A percentile compares a stretch with the other conserved stretches of the same genome.
These are phyloP conservation scores for Sandelia bainsii DNA, from an alignment of 2,797 vertebrate genomes.

Conservation along the genomic window DNA sequence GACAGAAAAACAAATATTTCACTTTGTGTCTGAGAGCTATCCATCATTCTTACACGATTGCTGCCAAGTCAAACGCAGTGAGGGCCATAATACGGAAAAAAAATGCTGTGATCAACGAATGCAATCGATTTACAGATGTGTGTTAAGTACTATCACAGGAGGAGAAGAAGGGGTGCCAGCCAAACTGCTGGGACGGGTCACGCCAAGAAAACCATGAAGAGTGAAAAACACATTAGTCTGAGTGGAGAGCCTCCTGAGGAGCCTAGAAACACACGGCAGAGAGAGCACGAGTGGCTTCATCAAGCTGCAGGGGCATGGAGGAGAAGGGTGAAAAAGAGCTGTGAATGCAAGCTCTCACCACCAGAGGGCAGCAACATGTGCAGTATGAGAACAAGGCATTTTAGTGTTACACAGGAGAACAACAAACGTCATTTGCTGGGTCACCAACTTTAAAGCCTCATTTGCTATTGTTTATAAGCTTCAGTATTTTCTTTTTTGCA, in stretches of 20 bases:
- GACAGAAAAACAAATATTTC: slow-evolving; percentile 80
- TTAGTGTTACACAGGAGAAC: background rate
- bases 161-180: slow-evolving; percentile 42
- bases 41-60: slow-evolving; percentile 67
- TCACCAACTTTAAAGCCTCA: background rate
- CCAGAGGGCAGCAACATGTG: slow-evolving; percentile 70
- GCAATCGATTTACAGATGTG: slow-evolving; percentile 69
- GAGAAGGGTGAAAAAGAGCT: background rate
- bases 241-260: slow-evolving; percentile 32
- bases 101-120: slow-evolving; percentile 59
- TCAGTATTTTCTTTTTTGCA: too few relatives aligned
- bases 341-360: slow-evolving; percentile 42
- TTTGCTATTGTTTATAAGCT: too few relatives aligned
- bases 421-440: background rate
- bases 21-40: slow-evolving; percentile 63
- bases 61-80: slow-evolving; percentile 73
- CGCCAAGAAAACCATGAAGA: slow-evolving; percentile 43
- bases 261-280: slow-evolving; percentile 22
- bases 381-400: background rate
- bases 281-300: slow-evolving; percentile 13
- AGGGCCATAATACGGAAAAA: slow-evolving; percentile 47
- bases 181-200: slow-evolving; percentile 21
- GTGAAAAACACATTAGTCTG: slow-evolving; percentile 59
- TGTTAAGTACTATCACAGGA: slow-evolving; percentile 69
- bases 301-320: background rate